Evolutionary conservation across 1,140 invertebrate genomes (phyloP).

Genomic region (Lordiphosa mommai): DNA sequence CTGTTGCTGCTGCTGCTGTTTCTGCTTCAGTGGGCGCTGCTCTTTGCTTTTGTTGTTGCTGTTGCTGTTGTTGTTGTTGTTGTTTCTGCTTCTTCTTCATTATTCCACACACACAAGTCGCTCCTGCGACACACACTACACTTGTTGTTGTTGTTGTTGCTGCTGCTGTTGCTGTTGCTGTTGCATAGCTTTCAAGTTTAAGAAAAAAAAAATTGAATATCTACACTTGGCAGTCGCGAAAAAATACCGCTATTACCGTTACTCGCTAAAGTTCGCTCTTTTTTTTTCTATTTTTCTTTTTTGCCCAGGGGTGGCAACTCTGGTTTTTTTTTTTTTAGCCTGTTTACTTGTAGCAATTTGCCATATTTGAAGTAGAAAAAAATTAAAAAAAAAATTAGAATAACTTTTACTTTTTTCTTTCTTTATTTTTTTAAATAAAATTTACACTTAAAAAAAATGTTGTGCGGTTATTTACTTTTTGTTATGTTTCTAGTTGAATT

Average conservation of each 20-base stretch:
- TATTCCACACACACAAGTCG: conserved; percentile 58
- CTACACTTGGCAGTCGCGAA: conserved; percentile 3
- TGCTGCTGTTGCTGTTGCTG: conserved; percentile 8
- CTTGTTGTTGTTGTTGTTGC: conserved; percentile 39
- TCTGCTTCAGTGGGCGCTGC: conserved; percentile 46
- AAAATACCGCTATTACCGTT: conserved; percentile 8
- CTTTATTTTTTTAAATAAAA: no score
- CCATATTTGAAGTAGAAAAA: no score
- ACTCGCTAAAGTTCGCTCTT: conserved; percentile 7
- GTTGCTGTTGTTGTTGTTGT: conserved; percentile 52
- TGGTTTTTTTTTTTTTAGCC: not conserved
- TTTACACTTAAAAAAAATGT: no score
- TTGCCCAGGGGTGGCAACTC: not conserved
- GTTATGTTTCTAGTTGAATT: no score
- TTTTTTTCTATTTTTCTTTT: not conserved
- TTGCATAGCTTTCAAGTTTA: conserved; percentile 32
- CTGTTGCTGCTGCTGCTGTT: conserved; percentile 31
- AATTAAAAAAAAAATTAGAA: no score
- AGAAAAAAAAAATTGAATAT: conserved; percentile 1
- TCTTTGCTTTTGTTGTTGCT: conserved; percentile 36
- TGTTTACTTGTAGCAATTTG: no score
- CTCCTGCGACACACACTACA: conserved; percentile 52
- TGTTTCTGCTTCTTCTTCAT: conserved; percentile 73
- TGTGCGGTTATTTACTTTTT: no score
- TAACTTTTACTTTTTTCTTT: no score